A percentile compares a stretch with the other conserved stretches of the same genome.
These are phyloP conservation scores for Pseudococcus viburni DNA, from an alignment of 2,888 invertebrate genomes.

Conservation along the genomic window DNA sequence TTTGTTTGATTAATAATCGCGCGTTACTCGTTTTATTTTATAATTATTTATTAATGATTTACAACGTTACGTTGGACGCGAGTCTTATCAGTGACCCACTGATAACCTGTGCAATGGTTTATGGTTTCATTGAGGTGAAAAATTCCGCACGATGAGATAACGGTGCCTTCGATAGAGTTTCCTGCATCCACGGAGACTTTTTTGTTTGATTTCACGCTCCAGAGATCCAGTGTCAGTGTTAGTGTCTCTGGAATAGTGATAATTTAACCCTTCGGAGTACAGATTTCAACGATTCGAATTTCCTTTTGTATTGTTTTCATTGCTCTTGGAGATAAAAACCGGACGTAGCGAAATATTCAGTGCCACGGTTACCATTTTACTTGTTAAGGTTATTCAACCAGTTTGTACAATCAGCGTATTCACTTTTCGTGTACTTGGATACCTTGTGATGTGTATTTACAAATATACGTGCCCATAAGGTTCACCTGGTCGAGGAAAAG, in stretches of 20 bases:
- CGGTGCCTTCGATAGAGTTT: conserved; percentile 39
- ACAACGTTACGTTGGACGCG: conserved; percentile 27
- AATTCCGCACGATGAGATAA: conserved; percentile 11
- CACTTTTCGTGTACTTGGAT: not conserved
- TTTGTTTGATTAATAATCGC: conserved; percentile 34
- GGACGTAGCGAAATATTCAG: conserved; percentile 28
- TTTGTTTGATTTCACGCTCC: conserved; percentile 44
- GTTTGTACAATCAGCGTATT: conserved; percentile 4
- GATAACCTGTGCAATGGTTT: conserved; percentile 32
- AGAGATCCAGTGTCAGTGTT: not conserved
- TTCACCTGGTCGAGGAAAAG: not conserved
- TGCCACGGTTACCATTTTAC: conserved; percentile 34
- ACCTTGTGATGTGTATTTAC: conserved; percentile 8
- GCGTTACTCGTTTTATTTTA: not conserved
- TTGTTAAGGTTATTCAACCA: conserved; percentile 50
- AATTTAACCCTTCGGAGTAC: not conserved
- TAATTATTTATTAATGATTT: conserved; percentile 42
- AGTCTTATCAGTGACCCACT: conserved; percentile 41
- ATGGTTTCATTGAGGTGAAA: conserved; percentile 28
- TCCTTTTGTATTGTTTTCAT: not conserved
- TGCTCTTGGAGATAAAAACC: not conserved
- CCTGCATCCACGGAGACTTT: conserved; percentile 4
- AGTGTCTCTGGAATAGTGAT: not conserved
- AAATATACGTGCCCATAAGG: conserved; percentile 16
- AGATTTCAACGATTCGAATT: not conserved